Conservation (phyloP, 2,797 vertebrate species). For the Enteromius mattozi region DNA sequence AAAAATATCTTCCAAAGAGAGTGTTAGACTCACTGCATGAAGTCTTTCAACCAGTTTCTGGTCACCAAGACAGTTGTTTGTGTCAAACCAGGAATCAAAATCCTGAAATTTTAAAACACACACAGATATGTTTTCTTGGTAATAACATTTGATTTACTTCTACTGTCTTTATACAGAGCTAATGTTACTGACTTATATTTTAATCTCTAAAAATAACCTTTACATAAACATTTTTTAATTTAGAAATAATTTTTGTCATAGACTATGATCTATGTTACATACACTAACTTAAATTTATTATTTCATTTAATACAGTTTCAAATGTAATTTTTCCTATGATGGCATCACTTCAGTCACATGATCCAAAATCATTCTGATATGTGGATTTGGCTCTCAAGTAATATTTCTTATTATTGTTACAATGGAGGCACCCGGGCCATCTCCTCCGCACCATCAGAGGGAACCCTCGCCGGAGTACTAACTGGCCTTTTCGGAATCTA, state of each 20-base stretch:
- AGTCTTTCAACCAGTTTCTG: conserved; percentile 89
- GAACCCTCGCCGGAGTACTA: too few species aligned
- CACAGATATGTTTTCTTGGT: neutral
- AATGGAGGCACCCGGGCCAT: too few species aligned
- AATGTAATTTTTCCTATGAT: neutral
- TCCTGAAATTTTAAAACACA: conserved; percentile 73
- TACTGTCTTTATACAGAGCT: neutral
- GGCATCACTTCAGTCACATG: neutral
- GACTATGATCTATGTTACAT: neutral
- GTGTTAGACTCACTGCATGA: conserved; percentile 80
- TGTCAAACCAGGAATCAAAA: conserved; percentile 92
- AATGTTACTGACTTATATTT: neutral
- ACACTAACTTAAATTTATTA: neutral
- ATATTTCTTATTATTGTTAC: too few species aligned
- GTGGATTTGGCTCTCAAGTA: too few species aligned
- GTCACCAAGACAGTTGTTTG: conserved; percentile 90
- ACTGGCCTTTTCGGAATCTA: too few species aligned
- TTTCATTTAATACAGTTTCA: neutral
- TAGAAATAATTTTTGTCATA: neutral
- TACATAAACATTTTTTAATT: neutral
- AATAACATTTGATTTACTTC: neutral
- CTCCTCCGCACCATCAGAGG: too few species aligned
- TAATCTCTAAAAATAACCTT: neutral
- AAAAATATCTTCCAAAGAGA: conserved; percentile 10
- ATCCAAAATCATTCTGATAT: too few species aligned